A percentile compares a stretch with the other conserved stretches of the same genome.
phyloP scores from a whole-genome alignment of 2,113 vertebrate species.

The Mastomys coucha region DNA sequence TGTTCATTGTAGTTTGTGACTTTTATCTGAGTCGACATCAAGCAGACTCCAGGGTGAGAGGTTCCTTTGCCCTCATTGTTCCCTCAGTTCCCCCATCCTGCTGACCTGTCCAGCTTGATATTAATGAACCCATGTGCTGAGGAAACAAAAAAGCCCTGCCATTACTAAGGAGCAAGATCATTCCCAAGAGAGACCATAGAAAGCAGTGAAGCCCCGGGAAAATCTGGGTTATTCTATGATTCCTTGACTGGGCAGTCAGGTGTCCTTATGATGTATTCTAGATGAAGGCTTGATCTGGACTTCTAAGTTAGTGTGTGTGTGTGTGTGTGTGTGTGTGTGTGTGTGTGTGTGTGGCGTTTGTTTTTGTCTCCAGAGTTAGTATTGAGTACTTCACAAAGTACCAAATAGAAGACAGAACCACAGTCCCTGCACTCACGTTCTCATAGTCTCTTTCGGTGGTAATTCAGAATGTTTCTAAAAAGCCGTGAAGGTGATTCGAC shows the following conservation, averaged over 20 bases:
- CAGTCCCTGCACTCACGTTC: background rate
- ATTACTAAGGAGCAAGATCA: background rate
- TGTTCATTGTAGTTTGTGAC: background rate
- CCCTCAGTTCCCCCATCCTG: background rate
- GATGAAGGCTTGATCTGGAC: background rate
- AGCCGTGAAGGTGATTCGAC: background rate
- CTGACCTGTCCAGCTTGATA: background rate
- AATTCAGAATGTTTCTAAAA: background rate
- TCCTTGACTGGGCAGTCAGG: background rate
- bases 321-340: too few species aligned
- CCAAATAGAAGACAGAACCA: background rate
- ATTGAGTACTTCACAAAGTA: background rate
- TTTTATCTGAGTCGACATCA: background rate
- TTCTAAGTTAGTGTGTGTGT: background rate
- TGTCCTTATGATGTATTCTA: background rate
- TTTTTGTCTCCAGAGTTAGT: background rate
- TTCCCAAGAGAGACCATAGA: background rate
- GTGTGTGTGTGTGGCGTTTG: background rate
- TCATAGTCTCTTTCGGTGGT: background rate
- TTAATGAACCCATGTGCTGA: background rate
- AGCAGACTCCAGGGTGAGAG: background rate
- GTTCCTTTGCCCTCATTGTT: background rate
- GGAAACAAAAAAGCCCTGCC: background rate
- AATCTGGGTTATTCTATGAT: background rate
- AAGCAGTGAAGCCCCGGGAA: background rate